Base-by-base conservation (phyloP, 2,797 vertebrate species). In the Morus bassanus region DNA sequence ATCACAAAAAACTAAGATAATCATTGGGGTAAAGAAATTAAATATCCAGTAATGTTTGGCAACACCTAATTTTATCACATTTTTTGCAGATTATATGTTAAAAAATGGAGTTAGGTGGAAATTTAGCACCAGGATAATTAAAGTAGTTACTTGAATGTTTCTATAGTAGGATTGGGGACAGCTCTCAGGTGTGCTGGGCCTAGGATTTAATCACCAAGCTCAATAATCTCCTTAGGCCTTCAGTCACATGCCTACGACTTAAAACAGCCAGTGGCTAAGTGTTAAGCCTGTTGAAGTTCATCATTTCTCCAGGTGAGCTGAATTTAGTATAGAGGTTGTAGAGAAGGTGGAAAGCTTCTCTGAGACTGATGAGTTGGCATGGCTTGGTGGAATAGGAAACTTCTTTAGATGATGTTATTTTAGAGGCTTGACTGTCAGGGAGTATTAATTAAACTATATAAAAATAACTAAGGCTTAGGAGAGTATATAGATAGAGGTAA, bases 151-250 rank as follows among this genome's bases (percentile, higher is more conserved):
- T 50, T 2, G 2, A 54, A 59, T 8, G 46, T n/a, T 65, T 39
- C 77, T 85, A 3, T 60, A 22, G 48, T 4, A 68, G 46, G 24
- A 35, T 31, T 25, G 4, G 41, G 27, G 33, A 7, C 16, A 88
- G 45, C 74, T 78, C 43, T 85, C 90, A 96, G 91, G 91, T 96
- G 94, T 89, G 51, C 9, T 91, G 86, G 24, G 82, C 8, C 70
- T 82, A 50, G 68, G 56, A 70, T 95, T 70, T 87, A 28, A 88
- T 82, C 63, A 50, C 16, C 53, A 79, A 51, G 54, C 46, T 79
- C 51, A 46, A 6, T 28, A 60, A 89, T 61, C 78, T 75, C 65
- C 7, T 88, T 16, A 73, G 46, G 72, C 78, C 21, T 60, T 54
- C 63, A 77, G 41, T 53, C 45, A 46, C 75, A 31, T 33, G 59